These are phyloP conservation scores for Pinna nobilis DNA, from an alignment of 1,140 invertebrate genomes.

Conservation along the genomic window DNA sequence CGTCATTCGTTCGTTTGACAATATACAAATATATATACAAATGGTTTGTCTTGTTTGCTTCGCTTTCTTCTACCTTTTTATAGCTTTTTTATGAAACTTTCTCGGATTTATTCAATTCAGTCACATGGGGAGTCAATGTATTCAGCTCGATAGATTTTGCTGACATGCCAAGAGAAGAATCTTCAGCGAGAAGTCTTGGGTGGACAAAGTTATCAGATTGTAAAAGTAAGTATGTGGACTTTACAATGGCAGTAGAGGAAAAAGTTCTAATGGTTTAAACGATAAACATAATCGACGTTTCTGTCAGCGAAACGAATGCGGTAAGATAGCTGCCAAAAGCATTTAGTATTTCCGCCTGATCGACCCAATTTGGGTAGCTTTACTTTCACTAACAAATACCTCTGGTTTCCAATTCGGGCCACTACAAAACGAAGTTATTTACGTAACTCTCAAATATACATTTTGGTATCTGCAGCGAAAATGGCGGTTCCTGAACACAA, in stretches of 20 bases:
- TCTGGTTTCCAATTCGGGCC: not conserved
- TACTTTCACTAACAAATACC: not conserved
- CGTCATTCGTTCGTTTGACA: not conserved
- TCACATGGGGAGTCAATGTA: constrained; percentile 53
- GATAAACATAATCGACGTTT: too few relatives aligned
- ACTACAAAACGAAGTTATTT: too few relatives aligned
- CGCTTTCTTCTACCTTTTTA: not conserved
- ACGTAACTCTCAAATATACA: too few relatives aligned
- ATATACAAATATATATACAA: not conserved
- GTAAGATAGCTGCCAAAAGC: not conserved
- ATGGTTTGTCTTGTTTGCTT: not conserved
- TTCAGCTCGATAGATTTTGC: constrained; percentile 34
- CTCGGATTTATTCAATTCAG: constrained; percentile 24
- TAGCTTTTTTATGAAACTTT: not conserved
- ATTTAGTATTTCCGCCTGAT: not conserved
- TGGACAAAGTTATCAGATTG: constrained; percentile 48
- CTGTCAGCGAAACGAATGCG: too few relatives aligned
- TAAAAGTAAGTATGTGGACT: constrained; percentile 34
- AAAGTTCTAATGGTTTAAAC: too few relatives aligned
- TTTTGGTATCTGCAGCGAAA: too few relatives aligned
- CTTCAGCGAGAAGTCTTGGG: constrained; percentile 38
- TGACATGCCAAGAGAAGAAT: constrained; percentile 47
- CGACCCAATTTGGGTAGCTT: not conserved
- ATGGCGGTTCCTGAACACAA: too few relatives aligned
- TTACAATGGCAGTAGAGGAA: not conserved